A percentile compares a stretch with the other conserved stretches of the same genome.
Conservation (phyloP, 1,140 invertebrate species). For the Macrotrachela quadricornifera region DNA sequence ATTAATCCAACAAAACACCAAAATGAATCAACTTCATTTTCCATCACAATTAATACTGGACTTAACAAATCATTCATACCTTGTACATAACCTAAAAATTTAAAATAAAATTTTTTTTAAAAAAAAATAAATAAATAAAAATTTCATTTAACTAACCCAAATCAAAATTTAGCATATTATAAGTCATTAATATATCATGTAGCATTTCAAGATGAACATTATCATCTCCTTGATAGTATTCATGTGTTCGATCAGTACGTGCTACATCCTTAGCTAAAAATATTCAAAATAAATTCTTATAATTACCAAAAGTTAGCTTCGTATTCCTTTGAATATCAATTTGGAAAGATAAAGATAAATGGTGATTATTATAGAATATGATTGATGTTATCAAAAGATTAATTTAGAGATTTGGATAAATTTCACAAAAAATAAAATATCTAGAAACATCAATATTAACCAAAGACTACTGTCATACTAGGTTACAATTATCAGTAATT, state of each 20-base stretch:
- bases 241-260: slow-evolving; percentile 71
- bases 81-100: slow-evolving; percentile 37
- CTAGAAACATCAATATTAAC: too few species aligned
- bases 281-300: neutral
- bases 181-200: slow-evolving; percentile 85
- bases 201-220: slow-evolving; percentile 64
- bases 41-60: slow-evolving; percentile 67
- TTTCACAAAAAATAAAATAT: too few species aligned
- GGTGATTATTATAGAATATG: too few species aligned
- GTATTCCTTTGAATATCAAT: too few species aligned
- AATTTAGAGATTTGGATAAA: too few species aligned
- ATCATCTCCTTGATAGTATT: slow-evolving; percentile 58
- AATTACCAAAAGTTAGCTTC: too few species aligned
- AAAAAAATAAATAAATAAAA: slow-evolving; percentile 5
- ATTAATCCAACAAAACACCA: slow-evolving; percentile 99
- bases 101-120: slow-evolving; percentile 8
- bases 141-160: slow-evolving; percentile 44
- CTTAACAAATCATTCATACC: slow-evolving; percentile 90
- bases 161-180: slow-evolving; percentile 99
- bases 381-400: too few species aligned
- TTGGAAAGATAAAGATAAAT: too few species aligned
- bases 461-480: too few species aligned
- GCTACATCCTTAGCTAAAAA: slow-evolving; percentile 82
- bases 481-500: too few species aligned
- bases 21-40: slow-evolving; percentile 80